Base-by-base conservation (phyloP, 2,797 vertebrate genomes). In the Amblyraja radiata region DNA sequence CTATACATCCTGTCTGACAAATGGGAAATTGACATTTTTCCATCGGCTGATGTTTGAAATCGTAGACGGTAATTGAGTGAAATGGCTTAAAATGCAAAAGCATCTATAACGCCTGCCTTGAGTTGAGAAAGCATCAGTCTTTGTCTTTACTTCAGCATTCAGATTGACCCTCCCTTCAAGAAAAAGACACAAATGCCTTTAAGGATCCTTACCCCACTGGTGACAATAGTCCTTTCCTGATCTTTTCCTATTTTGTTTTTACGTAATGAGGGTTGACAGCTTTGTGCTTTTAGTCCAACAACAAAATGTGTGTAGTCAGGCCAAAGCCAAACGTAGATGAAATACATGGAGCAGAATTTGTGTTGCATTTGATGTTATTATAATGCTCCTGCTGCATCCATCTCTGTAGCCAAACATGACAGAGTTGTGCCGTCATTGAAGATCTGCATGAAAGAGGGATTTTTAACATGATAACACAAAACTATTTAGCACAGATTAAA, bases 101-200 rank as follows among this genome's bases (percentile, higher is more conserved):
- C 71, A 74, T 74, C 71, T 4, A 21, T 1, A 25, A 23, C 54
- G 71, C 23, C 46, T 92, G 23, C n/a, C 13, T 91, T 5, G 21
- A 54, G 71, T 74, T 91, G 10, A 74, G 36, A 39, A 92, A 92
- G 71, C 14, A 54, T 18, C 39, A 54, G 36, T 71, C 90, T 71
- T 92, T 92, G 81, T 76, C 54, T 39, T 25, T 92, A n/a, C 71
- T 76, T 92, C 90, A 73, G 5, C 71, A 76, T 58, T 92, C 90
- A 92, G 90, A 92, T 74, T 73, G 71, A 46, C 23, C 68, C 71
- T 74, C 46, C 71, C 39, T 36, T 68, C 21, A 76, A 71, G 88
- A 90, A 65, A 90, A 90, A 39, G 63, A 13, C 86, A 71, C 32
- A 68, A n/a, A 16, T 74, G 71, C 71, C 73, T 92, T 54, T 13